Percentiles rank a stretch among this genome's conserved stretches.
Conservation (phyloP, 2,888 invertebrate species). For the Cosmia pyralina region DNA sequence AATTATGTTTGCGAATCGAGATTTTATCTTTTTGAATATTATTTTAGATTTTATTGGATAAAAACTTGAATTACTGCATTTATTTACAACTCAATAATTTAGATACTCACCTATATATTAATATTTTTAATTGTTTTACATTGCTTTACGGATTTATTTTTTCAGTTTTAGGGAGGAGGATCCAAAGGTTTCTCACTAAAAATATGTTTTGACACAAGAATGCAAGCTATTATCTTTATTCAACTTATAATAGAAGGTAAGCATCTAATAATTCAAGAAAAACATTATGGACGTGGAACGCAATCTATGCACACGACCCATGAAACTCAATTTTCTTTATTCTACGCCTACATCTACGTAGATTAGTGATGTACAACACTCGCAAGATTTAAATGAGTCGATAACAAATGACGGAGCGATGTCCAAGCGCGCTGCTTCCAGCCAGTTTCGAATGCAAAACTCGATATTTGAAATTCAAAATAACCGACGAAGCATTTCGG, state of each 20-base stretch:
- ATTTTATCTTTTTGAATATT: slow-evolving; percentile 30
- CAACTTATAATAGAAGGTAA: slow-evolving; percentile 2
- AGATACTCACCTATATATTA: background rate
- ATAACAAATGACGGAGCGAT: slow-evolving; percentile 73
- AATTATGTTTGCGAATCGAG: slow-evolving; percentile 38
- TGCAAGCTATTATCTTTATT: background rate
- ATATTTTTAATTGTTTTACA: background rate
- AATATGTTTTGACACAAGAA: background rate
- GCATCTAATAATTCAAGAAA: slow-evolving; percentile 26
- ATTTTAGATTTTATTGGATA: slow-evolving; percentile 24
- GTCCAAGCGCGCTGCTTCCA: slow-evolving; percentile 78
- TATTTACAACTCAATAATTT: slow-evolving; percentile 17
- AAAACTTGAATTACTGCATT: slow-evolving; percentile 9
- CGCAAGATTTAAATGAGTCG: slow-evolving; percentile 70
- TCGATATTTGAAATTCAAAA: slow-evolving; percentile 89
- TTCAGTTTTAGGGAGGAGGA: background rate
- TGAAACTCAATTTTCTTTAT: slow-evolving; percentile 37
- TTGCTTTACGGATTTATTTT: background rate
- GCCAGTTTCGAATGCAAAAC: slow-evolving; percentile 88
- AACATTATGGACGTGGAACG: slow-evolving; percentile 18
- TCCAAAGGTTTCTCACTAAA: background rate
- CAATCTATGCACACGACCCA: slow-evolving; percentile 20
- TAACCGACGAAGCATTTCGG: slow-evolving; percentile 77
- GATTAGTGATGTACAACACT: slow-evolving; percentile 62
- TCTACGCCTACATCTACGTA: slow-evolving; percentile 21